These are phyloP conservation scores for Pteropus rufus DNA, from an alignment of 2,797 vertebrate species.

Conservation along the genomic window DNA sequence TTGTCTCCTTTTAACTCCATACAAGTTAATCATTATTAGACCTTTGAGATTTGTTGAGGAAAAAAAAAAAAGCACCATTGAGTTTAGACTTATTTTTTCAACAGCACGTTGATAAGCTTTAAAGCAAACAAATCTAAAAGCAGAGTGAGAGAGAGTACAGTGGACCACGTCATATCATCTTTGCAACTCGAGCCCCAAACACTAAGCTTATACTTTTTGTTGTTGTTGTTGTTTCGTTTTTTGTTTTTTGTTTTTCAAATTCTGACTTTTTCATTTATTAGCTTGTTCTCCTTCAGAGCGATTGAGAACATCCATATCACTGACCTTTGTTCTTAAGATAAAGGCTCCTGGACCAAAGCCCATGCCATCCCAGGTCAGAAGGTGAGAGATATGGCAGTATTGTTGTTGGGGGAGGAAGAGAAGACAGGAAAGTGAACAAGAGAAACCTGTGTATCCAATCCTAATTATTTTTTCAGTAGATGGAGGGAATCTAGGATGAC, in stretches of 20 bases:
- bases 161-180: background rate
- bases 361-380: background rate
- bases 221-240: no score
- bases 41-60: slow-evolving; percentile 45
- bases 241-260: background rate
- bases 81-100: background rate
- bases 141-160: background rate
- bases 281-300: background rate
- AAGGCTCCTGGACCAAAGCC: background rate
- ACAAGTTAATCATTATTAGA: slow-evolving; percentile 18
- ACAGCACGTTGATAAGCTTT: background rate
- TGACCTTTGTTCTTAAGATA: background rate
- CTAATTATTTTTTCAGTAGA: background rate
- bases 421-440: background rate
- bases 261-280: background rate
- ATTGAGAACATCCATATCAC: background rate
- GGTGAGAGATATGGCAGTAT: no score
- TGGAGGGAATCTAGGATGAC: background rate
- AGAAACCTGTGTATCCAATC: background rate
- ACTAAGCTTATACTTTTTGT: background rate
- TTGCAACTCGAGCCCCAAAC: background rate
- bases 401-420: no score
- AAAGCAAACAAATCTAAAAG: background rate
- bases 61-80: slow-evolving; percentile 40
- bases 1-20: slow-evolving; percentile 20